These are phyloP conservation scores for Stichodactyla helianthus DNA, from an alignment of 64 coral and sea anemone species.

Conservation along the genomic window DNA sequence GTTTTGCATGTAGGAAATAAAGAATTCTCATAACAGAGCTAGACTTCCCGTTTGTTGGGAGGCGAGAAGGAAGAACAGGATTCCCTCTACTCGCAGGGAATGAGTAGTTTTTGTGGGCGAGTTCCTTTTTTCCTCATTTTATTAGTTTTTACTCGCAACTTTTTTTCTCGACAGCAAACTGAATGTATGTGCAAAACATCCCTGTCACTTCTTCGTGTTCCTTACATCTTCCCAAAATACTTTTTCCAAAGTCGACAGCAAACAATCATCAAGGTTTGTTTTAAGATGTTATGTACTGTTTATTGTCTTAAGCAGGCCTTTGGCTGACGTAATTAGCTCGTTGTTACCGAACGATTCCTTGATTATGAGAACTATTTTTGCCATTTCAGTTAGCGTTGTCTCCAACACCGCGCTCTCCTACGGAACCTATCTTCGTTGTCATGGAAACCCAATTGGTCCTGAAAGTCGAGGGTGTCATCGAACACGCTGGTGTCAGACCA, in stretches of 20 bases:
- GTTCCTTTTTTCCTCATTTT: background rate
- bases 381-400: slow-evolving; percentile 73
- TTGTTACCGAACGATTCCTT: background rate
- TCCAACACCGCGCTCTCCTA: slow-evolving; percentile 61
- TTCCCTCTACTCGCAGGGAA: no score
- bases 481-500: slow-evolving; percentile 53
- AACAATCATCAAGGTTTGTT: slow-evolving; percentile 81
- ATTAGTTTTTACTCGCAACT: background rate
- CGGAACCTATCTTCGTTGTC: slow-evolving; percentile 63
- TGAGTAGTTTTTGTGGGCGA: no score
- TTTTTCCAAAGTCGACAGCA: slow-evolving; percentile 86
- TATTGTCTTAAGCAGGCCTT: background rate
- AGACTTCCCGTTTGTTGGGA: no score
- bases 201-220: slow-evolving; percentile 71
- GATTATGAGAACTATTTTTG: background rate
- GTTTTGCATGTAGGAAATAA: no score
- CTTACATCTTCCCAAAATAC: slow-evolving; percentile 79
- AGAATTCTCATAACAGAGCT: no score
- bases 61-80: no score
- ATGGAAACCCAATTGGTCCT: slow-evolving; percentile 88
- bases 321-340: background rate
- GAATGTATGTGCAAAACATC: slow-evolving; percentile 73
- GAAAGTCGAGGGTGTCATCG: slow-evolving; percentile 89
- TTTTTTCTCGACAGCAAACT: slow-evolving; percentile 63
- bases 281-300: background rate